A percentile compares a stretch with the other conserved stretches of the same genome.
Conservation (phyloP, 2,113 vertebrate species). For the mouse (Mus musculus) region GRCm39 chr15:98998001-98998500, state of each 20-base stretch:
- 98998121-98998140: not conserved
- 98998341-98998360: too few relatives aligned
- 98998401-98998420: not conserved
- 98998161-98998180: not conserved
- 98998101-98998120: not conserved
- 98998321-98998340: too few relatives aligned
- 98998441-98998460: not conserved
- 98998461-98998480: not conserved
- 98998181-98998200: slow-evolving; percentile 20
- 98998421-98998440: not conserved
- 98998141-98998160: not conserved
- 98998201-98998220: not conserved
- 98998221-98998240: too few relatives aligned
- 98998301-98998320: too few relatives aligned
- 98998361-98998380: not conserved
- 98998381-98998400: not conserved
- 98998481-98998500: not conserved
- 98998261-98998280: too few relatives aligned
- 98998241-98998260: too few relatives aligned
- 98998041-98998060: not conserved
- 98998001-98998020: not conserved
- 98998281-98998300: too few relatives aligned
- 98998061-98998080: not conserved
- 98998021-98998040: not conserved
- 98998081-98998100: not conserved